These are phyloP conservation scores for Euura saliciscinereae DNA, from an alignment of 1,140 invertebrate genomes.

Conservation along the genomic window DNA sequence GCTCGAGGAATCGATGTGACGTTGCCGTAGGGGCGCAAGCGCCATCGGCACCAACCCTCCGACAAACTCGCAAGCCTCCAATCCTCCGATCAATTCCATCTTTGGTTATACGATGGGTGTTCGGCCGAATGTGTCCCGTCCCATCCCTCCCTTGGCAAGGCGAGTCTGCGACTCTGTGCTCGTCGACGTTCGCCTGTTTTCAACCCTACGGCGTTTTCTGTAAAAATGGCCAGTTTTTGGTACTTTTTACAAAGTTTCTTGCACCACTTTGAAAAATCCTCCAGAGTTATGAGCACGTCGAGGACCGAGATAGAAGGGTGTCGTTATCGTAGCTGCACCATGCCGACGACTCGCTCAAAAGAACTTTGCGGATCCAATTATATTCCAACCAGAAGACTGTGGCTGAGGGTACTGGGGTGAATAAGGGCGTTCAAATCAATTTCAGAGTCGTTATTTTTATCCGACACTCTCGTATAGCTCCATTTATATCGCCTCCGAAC, in stretches of 20 bases:
- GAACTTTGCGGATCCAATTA: background rate
- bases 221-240: no score
- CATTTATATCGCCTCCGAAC: no score
- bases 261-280: no score
- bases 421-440: background rate
- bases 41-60: slow-evolving; percentile 49
- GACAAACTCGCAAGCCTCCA: slow-evolving; percentile 36
- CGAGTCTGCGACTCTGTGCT: background rate
- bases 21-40: slow-evolving; percentile 60
- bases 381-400: slow-evolving; percentile 1
- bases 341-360: background rate
- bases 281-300: no score
- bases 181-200: background rate
- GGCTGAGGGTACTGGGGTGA: background rate
- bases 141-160: background rate
- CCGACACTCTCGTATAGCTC: background rate
- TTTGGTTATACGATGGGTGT: slow-evolving; percentile 9
- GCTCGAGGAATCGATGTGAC: slow-evolving; percentile 61
- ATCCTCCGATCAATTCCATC: slow-evolving; percentile 50
- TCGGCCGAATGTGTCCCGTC: slow-evolving; percentile 22
- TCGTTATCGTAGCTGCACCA: background rate
- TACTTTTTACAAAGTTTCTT: no score
- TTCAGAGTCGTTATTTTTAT: background rate
- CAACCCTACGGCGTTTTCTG: background rate
- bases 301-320: background rate